phyloP scores from a whole-genome alignment of 2,888 invertebrate species.

The Tipula confusa region DNA sequence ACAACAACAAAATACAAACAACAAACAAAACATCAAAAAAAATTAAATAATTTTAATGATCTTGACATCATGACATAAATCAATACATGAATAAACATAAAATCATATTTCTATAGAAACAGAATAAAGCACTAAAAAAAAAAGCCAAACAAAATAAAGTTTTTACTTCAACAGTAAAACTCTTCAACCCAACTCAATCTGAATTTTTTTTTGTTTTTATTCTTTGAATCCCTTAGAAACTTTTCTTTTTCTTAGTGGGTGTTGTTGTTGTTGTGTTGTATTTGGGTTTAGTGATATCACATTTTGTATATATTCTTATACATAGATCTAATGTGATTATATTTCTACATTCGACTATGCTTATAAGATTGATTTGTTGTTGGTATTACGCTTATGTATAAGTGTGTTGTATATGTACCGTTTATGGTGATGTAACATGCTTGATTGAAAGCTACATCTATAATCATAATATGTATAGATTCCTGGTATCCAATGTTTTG shows the following conservation, averaged over 20 bases:
- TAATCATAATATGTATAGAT: too few relatives aligned
- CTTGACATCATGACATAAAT: conserved; percentile 16
- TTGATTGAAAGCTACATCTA: neutral
- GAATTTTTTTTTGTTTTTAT: neutral
- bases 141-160: neutral
- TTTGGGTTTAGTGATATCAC: neutral
- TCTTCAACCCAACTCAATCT: conserved; percentile 20
- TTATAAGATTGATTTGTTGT: neutral
- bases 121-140: neutral
- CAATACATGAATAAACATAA: conserved; percentile 25
- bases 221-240: neutral
- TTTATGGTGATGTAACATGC: too few relatives aligned
- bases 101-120: conserved; percentile 16
- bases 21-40: neutral
- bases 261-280: neutral
- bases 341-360: neutral
- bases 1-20: neutral
- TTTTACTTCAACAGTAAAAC: neutral
- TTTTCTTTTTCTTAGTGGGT: neutral
- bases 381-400: neutral
- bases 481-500: too few relatives aligned
- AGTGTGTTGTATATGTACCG: neutral
- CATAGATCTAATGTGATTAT: neutral
- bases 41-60: conserved; percentile 25
- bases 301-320: too few relatives aligned